A percentile compares a stretch with the other conserved stretches of the same genome.
Evolutionary conservation across 2,888 invertebrate genomes (phyloP).

Genomic region (Petrolisthes cinctipes): DNA sequence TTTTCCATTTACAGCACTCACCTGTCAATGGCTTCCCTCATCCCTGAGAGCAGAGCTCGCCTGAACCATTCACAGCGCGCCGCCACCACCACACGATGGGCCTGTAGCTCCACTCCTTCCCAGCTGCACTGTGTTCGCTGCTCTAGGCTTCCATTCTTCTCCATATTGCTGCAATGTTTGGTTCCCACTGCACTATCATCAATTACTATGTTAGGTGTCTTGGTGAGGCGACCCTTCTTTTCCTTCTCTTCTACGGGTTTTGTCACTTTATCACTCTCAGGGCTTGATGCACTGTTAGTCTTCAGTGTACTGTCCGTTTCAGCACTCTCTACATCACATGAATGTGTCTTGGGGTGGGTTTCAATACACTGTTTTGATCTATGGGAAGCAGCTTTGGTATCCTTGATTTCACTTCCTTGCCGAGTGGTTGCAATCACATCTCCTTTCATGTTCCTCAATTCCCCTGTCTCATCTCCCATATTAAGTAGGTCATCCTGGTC

Average conservation of each 20-base stretch:
- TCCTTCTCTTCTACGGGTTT: neutral
- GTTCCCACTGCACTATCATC: constrained; percentile 8
- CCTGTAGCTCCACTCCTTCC: constrained; percentile 65
- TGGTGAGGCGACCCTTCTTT: constrained; percentile 14
- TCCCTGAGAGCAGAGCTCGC: constrained; percentile 78
- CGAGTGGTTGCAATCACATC: neutral
- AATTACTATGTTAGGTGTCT: constrained; percentile 19
- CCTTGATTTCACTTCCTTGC: neutral
- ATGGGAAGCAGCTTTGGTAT: neutral
- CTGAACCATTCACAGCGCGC: constrained; percentile 80
- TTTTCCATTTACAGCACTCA: constrained; percentile 67
- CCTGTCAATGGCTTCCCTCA: constrained; percentile 80
- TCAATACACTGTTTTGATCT: constrained; percentile 21
- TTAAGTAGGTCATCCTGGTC: neutral
- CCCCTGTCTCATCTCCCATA: neutral
- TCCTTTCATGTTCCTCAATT: neutral
- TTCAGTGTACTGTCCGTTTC: neutral
- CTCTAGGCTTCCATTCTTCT: neutral
- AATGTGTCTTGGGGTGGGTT: neutral
- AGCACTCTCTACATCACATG: neutral
- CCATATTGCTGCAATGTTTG: neutral
- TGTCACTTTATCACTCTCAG: constrained; percentile 3
- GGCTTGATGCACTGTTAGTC: neutral
- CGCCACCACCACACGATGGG: constrained; percentile 79
- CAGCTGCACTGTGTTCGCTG: constrained; percentile 19